These are phyloP conservation scores for Macroglossus sobrinus DNA, from an alignment of 2,113 vertebrate species.

Conservation along the genomic window DNA sequence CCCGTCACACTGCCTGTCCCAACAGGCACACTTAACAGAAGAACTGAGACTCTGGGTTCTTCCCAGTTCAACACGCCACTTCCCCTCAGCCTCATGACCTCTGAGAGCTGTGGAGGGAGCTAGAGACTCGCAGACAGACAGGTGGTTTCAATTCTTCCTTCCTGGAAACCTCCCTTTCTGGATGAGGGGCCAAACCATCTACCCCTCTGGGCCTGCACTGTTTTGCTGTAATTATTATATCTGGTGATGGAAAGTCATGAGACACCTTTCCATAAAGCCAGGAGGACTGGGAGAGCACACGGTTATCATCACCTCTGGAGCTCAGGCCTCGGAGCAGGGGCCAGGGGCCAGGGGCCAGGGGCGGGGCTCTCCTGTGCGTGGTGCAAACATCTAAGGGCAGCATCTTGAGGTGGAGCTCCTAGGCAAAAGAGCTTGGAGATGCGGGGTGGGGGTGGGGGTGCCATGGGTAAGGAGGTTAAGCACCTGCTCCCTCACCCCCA, in stretches of 20 bases:
- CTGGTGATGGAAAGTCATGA: not conserved
- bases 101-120: not conserved
- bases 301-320: fast-evolving
- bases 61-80: not conserved
- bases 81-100: not conserved
- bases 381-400: not conserved
- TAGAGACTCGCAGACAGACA: not conserved
- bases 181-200: not conserved
- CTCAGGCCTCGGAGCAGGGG: not conserved
- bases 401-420: not conserved
- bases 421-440: not conserved
- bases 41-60: not conserved
- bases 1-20: not conserved
- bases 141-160: not conserved
- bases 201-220: not conserved
- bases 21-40: not conserved
- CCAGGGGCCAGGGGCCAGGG: too few relatives aligned
- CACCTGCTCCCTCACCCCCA: not conserved
- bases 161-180: not conserved
- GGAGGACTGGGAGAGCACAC: not conserved
- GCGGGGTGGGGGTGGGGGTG: too few relatives aligned
- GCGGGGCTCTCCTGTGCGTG: too few relatives aligned
- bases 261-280: not conserved
- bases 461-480: not conserved
- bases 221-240: not conserved